Evolutionary conservation across 2,113 vertebrate species (phyloP), one percentile per base, ranked within the genome.

Genomic region (Eclectus roratus): DNA sequence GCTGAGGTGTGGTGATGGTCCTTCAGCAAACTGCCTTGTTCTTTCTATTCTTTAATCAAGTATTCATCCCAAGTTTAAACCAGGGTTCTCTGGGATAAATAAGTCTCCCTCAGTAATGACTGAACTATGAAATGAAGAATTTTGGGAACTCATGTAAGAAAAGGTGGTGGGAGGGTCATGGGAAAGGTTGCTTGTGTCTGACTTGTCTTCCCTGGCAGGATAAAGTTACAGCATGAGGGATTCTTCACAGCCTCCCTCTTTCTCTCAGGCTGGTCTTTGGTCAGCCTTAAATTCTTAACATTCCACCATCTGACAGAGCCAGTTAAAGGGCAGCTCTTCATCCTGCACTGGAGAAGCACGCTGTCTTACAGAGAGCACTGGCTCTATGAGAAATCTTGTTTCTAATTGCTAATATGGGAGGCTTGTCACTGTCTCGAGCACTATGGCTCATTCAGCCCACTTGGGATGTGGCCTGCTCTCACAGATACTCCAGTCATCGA

Each of bases 211-310:
- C 96, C 96, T 35, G 14, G 89, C 96, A 92, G 95, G 96, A 77
- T 98, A 76, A 97, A 94, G 97, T 98, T 98, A 97, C 97, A 96
- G 73, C 76, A 60, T 7, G 58, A 95, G 94, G 95, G 97, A 97
- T 97, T 98, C 97, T 97, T 95, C 86, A 50, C 63, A 90, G 74
- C 85, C 78, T 95, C 83, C 94, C 72, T 61, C 55, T 83, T 97
- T 97, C 95, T 97, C 90, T 97, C 92, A 94, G 88, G 63, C 91
- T 90, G 27, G 58, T 64, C 84, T 93, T 95, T 77, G 89, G 94
- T 95, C 93, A 90, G 89, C 92, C 85, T 95, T 65, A 90, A 97
- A 97, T 98, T 97, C 95, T 97, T 98, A 56, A 93, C 89, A 98
- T 98, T 97, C 96, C 97, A 83, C 71, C 73, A 39, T 94, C 88